Conservation (phyloP, 2,888 invertebrate species). For the Elaeidobius kamerunicus region DNA sequence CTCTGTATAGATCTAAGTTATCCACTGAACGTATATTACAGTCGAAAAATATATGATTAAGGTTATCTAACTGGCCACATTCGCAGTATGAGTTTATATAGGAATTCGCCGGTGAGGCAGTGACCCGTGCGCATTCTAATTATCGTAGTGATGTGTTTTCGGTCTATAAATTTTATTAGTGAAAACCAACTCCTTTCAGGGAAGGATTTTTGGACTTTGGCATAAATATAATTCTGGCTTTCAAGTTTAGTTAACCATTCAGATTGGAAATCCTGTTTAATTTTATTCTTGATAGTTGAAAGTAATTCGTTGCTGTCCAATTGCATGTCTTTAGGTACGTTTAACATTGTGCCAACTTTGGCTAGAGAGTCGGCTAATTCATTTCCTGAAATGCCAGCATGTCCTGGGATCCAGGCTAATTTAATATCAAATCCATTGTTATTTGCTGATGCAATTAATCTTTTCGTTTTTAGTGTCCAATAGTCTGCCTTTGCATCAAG, state of each 20-base stretch:
- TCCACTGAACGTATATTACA: background rate
- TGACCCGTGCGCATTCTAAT: background rate
- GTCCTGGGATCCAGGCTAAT: constrained; percentile 1
- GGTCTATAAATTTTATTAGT: background rate
- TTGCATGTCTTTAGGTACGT: background rate
- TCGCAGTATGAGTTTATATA: too few species aligned
- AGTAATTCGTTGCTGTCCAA: background rate
- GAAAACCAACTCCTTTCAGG: background rate
- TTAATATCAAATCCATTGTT: background rate
- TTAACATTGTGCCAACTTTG: background rate
- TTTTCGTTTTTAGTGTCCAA: background rate
- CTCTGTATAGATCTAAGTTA: background rate
- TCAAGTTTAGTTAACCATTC: background rate
- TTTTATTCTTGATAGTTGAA: background rate
- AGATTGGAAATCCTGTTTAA: background rate
- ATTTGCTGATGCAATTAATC: background rate
- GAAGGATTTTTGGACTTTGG: background rate
- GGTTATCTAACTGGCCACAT: too few species aligned
- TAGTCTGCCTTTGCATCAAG: background rate
- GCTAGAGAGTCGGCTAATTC: background rate
- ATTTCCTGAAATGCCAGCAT: background rate
- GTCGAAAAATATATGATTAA: too few species aligned
- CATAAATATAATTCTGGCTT: background rate
- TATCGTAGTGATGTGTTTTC: background rate
- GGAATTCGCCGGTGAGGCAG: background rate